These are phyloP conservation scores for Pseudonaja textilis DNA, from an alignment of 2,113 vertebrate species.

Conservation along the genomic window DNA sequence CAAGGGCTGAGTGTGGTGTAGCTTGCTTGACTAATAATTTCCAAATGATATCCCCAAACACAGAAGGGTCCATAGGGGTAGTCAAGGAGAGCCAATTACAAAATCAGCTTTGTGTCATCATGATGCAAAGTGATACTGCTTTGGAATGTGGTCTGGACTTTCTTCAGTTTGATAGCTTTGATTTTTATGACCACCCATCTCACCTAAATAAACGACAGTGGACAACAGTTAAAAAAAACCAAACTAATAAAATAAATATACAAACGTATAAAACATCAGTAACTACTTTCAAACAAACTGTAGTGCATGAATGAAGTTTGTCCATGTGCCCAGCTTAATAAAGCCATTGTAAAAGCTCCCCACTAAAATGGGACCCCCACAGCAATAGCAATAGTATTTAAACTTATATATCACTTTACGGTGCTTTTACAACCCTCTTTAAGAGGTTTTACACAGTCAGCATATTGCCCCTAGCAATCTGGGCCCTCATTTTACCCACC, in stretches of 20 bases:
- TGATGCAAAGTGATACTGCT: not conserved
- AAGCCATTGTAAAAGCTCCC: not conserved
- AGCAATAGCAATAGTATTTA: too few species aligned
- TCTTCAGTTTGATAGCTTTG: not conserved
- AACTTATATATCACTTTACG: too few species aligned
- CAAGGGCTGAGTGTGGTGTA: not conserved
- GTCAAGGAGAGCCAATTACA: not conserved
- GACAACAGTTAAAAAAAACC: not conserved
- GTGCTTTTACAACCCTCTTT: too few species aligned
- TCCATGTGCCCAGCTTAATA: not conserved
- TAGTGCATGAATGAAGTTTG: not conserved
- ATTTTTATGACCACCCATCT: not conserved
- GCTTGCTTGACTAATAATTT: slow-evolving; percentile 19
- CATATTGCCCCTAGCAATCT: too few species aligned
- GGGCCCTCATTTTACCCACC: too few species aligned
- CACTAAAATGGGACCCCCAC: not conserved
- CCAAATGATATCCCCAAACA: not conserved
- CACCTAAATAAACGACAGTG: not conserved
- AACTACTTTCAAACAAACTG: not conserved
- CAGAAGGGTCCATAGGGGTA: not conserved
- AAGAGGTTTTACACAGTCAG: too few species aligned
- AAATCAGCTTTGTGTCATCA: not conserved
- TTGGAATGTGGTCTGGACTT: not conserved
- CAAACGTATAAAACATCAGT: not conserved
- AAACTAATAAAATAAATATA: not conserved